Base-by-base conservation (phyloP, 2,797 vertebrate genomes). In the Gymnoscopelus microlampas region DNA sequence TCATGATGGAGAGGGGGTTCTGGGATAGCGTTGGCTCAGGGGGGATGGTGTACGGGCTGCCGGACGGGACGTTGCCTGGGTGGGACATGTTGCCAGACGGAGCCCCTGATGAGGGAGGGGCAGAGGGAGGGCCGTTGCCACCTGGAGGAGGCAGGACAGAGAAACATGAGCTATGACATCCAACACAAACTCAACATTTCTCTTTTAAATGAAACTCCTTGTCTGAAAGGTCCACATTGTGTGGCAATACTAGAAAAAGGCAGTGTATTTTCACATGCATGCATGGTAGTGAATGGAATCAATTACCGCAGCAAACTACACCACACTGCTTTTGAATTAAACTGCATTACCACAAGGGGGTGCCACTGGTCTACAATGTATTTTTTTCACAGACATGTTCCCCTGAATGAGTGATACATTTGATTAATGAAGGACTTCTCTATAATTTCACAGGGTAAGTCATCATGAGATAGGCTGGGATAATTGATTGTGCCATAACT, bases 1-100 rank as follows among this genome's bases (percentile, higher is more conserved):
- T 99, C 98, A 99, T 99, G 78, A 99, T 99, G 71, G 98, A 99
- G 60, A 99, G 96, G 12, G 98, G 98, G 81, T 99, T 99, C 92
- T 99, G 98, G 78, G 98, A 98, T 54, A 99, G 93, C 80, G 98
- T 98, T 12, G 98, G 97, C 93, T 99, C 98, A 23, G 98, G 96
- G 71, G 97, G 97, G 92, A 99, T 96, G 83, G 95, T 95, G 79
- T 99, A 99, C 11, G 97, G 96, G 86, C 96, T 96, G 83, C 96
- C 96, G 87, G 97, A 95, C 73, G 96, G 96, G 89, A 98, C 96
- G 84, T 94, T 97, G 88, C 97, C 97, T 19, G 97, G 96, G 77
- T 94, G 95, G 74, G 95, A 97, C 90, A 96, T 97, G 67, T 96
- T 92, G 87, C 95, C 95, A 78, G 96, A 92, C 87, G 89, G 89